Percentiles rank a stretch among this genome's conserved stretches.
phyloP scores from a whole-genome alignment of 2,797 vertebrate species.

The Syndactyla subalaris region DNA sequence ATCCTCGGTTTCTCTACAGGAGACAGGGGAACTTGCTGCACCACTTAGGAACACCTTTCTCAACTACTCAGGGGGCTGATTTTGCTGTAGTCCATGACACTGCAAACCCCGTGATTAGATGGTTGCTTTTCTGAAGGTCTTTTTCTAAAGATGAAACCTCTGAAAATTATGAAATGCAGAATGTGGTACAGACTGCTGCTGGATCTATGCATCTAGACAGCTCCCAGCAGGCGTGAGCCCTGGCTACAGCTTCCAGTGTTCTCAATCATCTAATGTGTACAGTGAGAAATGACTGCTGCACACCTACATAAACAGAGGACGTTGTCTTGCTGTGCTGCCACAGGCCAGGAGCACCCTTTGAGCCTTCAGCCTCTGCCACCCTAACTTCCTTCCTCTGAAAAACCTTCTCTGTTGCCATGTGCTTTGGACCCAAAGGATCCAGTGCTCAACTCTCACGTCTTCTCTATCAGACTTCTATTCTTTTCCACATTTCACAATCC shows the following conservation, averaged over 20 bases:
- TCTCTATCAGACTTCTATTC: neutral
- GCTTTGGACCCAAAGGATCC: neutral
- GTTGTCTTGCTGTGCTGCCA: neutral
- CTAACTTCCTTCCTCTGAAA: neutral
- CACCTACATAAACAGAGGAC: neutral
- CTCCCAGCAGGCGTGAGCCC: neutral
- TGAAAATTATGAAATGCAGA: neutral
- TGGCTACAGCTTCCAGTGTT: neutral
- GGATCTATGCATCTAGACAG: neutral
- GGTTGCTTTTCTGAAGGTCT: neutral
- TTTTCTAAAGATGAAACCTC: neutral
- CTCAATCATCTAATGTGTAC: neutral
- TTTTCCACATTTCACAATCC: neutral
- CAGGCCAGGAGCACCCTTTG: neutral
- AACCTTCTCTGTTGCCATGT: neutral
- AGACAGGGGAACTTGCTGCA: neutral
- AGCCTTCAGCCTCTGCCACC: neutral
- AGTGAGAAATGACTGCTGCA: neutral
- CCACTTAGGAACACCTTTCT: neutral
- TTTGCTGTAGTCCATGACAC: neutral
- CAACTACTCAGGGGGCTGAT: neutral
- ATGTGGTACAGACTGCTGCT: neutral
- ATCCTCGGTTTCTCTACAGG: neutral
- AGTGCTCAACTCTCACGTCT: neutral
- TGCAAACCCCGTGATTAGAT: neutral